Evolutionary conservation across 2,888 invertebrate genomes (phyloP), one percentile per base, ranked within the genome.

Genomic region (Galeopsomyia nigrocyanea): DNA sequence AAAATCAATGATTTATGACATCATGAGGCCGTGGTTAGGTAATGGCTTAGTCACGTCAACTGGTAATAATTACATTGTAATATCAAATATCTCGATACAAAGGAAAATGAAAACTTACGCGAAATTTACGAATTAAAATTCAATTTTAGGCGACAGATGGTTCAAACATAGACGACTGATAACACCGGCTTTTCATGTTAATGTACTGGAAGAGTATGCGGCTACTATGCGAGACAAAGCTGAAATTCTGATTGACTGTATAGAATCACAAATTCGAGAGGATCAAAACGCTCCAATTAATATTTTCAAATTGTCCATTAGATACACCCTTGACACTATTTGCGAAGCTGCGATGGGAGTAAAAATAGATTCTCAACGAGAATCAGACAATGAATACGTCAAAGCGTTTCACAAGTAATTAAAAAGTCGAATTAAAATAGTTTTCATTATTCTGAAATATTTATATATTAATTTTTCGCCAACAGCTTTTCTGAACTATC

Each of bases 281-380:
- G 66, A 80, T 72, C 76, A 80, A 0, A 71, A 75, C 0, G 63
- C 78, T 39, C 69, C 81, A 0, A 80, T 89, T 10, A 88, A 91
- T 78, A 86, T 90, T 56, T 90, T 89, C 75, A 84, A 87, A 0
- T 82, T 87, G 71, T 79, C 87, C 16, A 87, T 87, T 68, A 87
- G 89, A 70, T 87, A 88, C 5, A 88, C 89, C 0, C 77, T 89
- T 71, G 89, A 89, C 77, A 83, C 88, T 3, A 88, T 89, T 67
- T 88, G 88, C 72, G 91, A 92, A 82, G 91, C 91, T 5, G 91
- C 92, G 0, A 92, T 92, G 91, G 92, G 92, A 0, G 87, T 88
- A 1, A 82, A 87, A 65, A 84, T 92, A 10, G 85, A 88, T 78
- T 88, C 88, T 7, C 88, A 89, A 81, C 85, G 88, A 50, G 82